Evolutionary conservation across 2,113 vertebrate genomes (phyloP), one percentile per base, ranked within the genome.

Genomic region (Gallinago jamesoni): DNA sequence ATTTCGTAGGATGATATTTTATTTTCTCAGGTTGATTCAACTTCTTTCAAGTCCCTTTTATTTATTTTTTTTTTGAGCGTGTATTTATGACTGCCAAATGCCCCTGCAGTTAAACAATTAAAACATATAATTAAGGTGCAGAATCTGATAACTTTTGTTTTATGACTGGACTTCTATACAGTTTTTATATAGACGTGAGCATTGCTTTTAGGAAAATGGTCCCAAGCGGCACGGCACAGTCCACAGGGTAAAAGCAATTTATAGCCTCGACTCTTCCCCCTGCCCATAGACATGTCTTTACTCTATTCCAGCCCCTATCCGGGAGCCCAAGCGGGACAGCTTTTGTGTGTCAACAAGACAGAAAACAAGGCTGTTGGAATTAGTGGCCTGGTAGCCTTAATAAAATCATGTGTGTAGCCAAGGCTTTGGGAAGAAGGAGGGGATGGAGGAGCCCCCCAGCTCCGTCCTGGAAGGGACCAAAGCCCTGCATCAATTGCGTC

Each of bases 41-140:
- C 68, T 89, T 56, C 80, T 96, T 97, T 96, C 67, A 92, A 90
- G 93, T 67, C 6, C 19, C 48, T 53, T 37, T 50, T 43, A 41
- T 55, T 9, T 39, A 12, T 39, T 39, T 39, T 39, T 39, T 52
- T 23, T 5, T 69, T 48, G 17, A 80, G 45, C 8, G 5, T 52
- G 56, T 52, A 89, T 93, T 95, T 97, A 84, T 78, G 76, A 77
- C 89, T 97, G 84, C 87, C 92, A 91, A 97, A 84, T 78, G 64
- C 87, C 87, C 56, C 86, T 31, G 78, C 90, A 96, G 82, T 94
- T 93, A 91, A 95, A 94, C 92, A 96, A 96, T 96, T 93, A 96
- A 82, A 94, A 83, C 62, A 53, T 83, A 79, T 89, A 92, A 90
- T 92, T 69, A 91, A 94, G 80, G 80, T 89, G 10, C 81, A 87